phyloP scores from a whole-genome alignment of 35 echinoderm and acorn worm genomes.

The Heliocidaris tuberculata region DNA sequence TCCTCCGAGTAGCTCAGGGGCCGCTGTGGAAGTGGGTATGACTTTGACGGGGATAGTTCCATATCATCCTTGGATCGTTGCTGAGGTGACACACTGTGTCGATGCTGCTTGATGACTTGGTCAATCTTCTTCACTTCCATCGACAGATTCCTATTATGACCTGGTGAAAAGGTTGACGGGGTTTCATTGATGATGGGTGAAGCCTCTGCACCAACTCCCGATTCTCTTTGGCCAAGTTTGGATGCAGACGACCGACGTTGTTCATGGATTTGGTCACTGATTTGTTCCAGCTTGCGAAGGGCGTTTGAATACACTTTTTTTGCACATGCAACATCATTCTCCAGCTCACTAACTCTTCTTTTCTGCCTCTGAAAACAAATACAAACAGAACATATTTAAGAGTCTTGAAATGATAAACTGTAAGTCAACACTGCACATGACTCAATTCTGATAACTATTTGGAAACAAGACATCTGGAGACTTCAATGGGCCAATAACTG shows the following conservation, averaged over 20 bases:
- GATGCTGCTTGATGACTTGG: not conserved
- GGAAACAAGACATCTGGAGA: no score
- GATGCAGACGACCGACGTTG: constrained; percentile 58
- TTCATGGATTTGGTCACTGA: constrained; percentile 83
- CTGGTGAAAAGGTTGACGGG: not conserved
- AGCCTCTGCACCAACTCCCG: constrained; percentile 80
- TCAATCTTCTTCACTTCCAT: not conserved
- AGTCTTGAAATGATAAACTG: not conserved
- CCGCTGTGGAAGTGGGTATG: constrained; percentile 45
- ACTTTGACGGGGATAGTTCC: constrained; percentile 43
- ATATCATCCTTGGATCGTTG: constrained; percentile 53
- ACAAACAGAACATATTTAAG: not conserved
- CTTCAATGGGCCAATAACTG: no score
- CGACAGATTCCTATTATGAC: constrained; percentile 22
- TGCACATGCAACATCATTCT: constrained; percentile 57
- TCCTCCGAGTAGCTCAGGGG: constrained; percentile 13
- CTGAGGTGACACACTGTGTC: constrained; percentile 14
- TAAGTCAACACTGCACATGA: no score
- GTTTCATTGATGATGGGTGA: constrained; percentile 26
- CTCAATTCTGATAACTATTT: no score
- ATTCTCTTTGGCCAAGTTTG: constrained; percentile 69
- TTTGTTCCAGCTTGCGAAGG: constrained; percentile 82
- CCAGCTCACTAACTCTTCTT: constrained; percentile 66
- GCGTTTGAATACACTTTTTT: constrained; percentile 82
- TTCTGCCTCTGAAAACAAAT: constrained; percentile 60